These are phyloP conservation scores for Alectura lathami DNA, from an alignment of 2,113 vertebrate genomes.

Conservation along the genomic window DNA sequence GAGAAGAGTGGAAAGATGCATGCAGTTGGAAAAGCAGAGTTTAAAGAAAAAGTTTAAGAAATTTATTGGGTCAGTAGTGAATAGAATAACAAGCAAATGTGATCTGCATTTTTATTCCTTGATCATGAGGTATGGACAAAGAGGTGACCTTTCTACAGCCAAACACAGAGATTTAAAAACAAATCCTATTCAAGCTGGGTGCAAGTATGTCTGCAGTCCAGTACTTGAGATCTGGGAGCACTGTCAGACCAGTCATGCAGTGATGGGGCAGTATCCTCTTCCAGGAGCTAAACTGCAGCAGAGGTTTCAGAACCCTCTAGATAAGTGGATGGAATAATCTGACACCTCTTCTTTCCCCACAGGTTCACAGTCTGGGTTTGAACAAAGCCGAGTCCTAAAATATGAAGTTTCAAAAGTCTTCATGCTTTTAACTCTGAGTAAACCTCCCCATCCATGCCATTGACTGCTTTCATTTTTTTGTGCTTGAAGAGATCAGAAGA, in stretches of 20 bases:
- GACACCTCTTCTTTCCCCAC: background rate
- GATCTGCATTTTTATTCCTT: background rate
- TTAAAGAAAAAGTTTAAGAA: background rate
- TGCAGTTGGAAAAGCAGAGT: background rate
- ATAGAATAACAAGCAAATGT: background rate
- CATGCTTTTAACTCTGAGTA: background rate
- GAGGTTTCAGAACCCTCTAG: background rate
- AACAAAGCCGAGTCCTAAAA: background rate
- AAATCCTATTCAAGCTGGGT: background rate
- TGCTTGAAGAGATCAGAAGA: background rate
- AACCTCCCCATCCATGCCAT: background rate
- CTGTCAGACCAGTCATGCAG: background rate
- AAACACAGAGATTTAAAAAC: background rate
- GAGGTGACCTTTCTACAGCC: background rate
- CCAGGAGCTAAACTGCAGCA: background rate
- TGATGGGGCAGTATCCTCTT: background rate
- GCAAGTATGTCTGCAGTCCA: background rate
- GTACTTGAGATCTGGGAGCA: background rate
- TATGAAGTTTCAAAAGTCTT: background rate
- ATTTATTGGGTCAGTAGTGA: background rate
- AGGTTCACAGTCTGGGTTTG: background rate
- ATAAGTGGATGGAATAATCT: background rate
- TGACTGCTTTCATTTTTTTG: background rate
- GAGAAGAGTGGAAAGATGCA: background rate
- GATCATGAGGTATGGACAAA: background rate